These are phyloP conservation scores for Calosoma granatense DNA, from an alignment of 1,140 invertebrate genomes.

Conservation along the genomic window DNA sequence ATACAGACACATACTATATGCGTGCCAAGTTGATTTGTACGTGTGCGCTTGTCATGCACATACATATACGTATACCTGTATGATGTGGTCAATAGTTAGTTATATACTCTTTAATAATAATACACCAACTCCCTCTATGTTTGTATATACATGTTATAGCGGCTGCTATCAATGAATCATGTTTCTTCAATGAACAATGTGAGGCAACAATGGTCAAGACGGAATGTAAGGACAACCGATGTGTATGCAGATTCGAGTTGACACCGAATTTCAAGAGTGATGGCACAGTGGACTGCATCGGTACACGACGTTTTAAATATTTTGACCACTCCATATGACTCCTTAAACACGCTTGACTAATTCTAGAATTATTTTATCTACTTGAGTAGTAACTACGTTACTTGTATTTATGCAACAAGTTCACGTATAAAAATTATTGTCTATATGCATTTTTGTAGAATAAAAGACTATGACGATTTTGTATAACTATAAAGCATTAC, in stretches of 20 bases:
- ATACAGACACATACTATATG: not conserved
- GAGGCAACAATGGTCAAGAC: slow-evolving; percentile 55
- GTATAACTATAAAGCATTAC: too few relatives aligned
- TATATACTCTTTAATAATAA: not conserved
- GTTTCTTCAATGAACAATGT: slow-evolving; percentile 73
- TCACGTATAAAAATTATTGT: too few relatives aligned
- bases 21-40: not conserved
- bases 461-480: too few relatives aligned
- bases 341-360: too few relatives aligned
- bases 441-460: too few relatives aligned
- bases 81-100: not conserved
- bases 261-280: slow-evolving; percentile 52
- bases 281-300: slow-evolving; percentile 56
- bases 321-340: too few relatives aligned
- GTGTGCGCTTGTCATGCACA: not conserved
- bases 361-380: too few relatives aligned
- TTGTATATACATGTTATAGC: slow-evolving; percentile 44
- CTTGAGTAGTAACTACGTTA: too few relatives aligned
- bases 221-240: slow-evolving; percentile 64
- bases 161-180: slow-evolving; percentile 65
- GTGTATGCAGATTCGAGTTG: slow-evolving; percentile 67
- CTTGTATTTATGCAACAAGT: too few relatives aligned
- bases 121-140: too few relatives aligned
- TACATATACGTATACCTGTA: slow-evolving; percentile 3
- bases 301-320: too few relatives aligned